A percentile compares a stretch with the other conserved stretches of the same genome.
Evolutionary conservation across 92 coral and sea anemone species (phyloP).

Genomic region (Porites rus): DNA sequence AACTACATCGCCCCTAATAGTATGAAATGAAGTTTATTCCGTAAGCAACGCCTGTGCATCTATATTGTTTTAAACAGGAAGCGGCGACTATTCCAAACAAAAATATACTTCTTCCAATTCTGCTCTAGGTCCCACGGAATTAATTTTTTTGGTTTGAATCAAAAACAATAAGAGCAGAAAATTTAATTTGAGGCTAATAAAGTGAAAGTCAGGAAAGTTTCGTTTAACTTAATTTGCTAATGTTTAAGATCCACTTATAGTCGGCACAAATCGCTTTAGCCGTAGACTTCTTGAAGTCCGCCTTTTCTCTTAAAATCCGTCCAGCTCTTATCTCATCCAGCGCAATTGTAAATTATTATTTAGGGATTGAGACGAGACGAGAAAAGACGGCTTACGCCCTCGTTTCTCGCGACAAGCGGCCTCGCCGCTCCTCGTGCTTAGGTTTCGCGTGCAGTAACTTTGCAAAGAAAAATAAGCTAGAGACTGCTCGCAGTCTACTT

Average conservation of each 20-base stretch:
- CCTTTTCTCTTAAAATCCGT: too few species aligned
- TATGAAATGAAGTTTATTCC: not conserved
- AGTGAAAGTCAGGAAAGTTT: not conserved
- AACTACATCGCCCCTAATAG: not conserved
- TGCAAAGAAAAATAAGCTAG: too few species aligned
- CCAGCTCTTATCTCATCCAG: too few species aligned
- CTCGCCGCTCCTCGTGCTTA: too few species aligned
- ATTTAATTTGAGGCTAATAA: not conserved
- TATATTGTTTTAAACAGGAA: conserved; percentile 8
- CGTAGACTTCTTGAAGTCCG: too few species aligned
- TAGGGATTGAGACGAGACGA: too few species aligned
- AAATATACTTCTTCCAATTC: not conserved
- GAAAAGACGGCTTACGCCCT: too few species aligned
- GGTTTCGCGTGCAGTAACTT: too few species aligned
- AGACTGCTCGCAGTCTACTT: too few species aligned
- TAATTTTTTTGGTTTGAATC: not conserved
- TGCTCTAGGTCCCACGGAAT: not conserved
- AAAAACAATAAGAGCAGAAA: not conserved
- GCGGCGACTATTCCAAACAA: not conserved
- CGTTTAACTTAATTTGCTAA: not conserved
- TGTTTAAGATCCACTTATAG: not conserved
- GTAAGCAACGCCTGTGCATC: not conserved
- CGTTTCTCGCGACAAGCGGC: too few species aligned
- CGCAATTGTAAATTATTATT: too few species aligned
- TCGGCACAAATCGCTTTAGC: not conserved